Percentiles rank a stretch among this genome's conserved stretches.
Conservation (phyloP, 2,888 invertebrate genomes). For the Sarcophaga rosellei region DNA sequence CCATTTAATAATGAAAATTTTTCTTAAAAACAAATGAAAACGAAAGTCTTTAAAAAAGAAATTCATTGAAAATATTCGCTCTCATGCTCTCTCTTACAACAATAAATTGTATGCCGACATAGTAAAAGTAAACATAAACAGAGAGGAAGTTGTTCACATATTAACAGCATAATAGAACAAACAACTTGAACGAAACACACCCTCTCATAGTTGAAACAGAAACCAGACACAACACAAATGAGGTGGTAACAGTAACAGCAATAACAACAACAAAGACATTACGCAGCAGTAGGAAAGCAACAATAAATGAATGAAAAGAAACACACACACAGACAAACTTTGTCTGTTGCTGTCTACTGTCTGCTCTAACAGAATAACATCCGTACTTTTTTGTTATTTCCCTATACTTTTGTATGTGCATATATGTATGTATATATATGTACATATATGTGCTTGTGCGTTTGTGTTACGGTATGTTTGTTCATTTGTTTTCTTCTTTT, state of each 20-base stretch:
- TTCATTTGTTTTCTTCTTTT: conserved; percentile 31
- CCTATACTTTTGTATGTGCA: not conserved
- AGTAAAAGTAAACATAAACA: conserved; percentile 34
- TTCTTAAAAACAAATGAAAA: conserved; percentile 6
- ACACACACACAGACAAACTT: conserved; percentile 8
- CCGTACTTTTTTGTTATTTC: not conserved
- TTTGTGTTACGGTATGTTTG: conserved; percentile 49
- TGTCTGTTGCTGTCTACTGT: not conserved
- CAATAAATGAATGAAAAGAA: conserved; percentile 34
- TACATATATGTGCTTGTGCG: conserved; percentile 28
- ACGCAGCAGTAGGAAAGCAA: conserved; percentile 44
- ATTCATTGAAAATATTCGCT: conserved; percentile 11
- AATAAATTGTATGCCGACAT: not conserved
- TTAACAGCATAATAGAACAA: not conserved
- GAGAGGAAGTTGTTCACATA: conserved; percentile 17
- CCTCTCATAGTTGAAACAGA: conserved; percentile 21
- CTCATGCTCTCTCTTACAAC: not conserved
- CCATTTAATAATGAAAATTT: conserved; percentile 23
- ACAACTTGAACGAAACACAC: conserved; percentile 49
- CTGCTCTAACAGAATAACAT: not conserved
- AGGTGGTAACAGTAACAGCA: conserved; percentile 42
- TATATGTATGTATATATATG: conserved; percentile 3
- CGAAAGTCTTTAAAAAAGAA: conserved; percentile 27
- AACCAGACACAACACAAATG: conserved; percentile 41
- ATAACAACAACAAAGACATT: conserved; percentile 59